phyloP scores from a whole-genome alignment of 2,888 invertebrate species.

The Orgyia antiqua region DNA sequence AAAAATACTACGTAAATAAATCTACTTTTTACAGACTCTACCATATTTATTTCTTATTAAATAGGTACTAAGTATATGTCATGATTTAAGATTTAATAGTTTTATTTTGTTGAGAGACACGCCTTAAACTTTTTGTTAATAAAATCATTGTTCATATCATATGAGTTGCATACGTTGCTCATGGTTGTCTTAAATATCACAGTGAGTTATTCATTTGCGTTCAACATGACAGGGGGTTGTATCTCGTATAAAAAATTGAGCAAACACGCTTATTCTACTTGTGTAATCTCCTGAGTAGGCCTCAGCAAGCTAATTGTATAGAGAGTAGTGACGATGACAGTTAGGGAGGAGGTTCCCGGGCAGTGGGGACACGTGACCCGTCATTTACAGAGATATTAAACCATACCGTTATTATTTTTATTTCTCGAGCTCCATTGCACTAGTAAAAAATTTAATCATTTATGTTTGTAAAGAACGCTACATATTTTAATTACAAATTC shows the following conservation, averaged over 20 bases:
- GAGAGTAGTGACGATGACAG: slow-evolving; percentile 72
- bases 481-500: slow-evolving; percentile 17
- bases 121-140: too few species aligned
- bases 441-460: too few species aligned
- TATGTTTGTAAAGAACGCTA: slow-evolving; percentile 18
- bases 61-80: too few species aligned
- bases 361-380: slow-evolving; percentile 71
- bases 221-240: slow-evolving; percentile 36
- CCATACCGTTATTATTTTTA: slow-evolving; percentile 75
- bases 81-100: too few species aligned
- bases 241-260: slow-evolving; percentile 38
- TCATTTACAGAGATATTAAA: slow-evolving; percentile 78
- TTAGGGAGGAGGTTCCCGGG: slow-evolving; percentile 28
- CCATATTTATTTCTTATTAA: too few species aligned
- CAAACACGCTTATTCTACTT: slow-evolving; percentile 53
- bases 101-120: too few species aligned
- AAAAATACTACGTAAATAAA: too few species aligned
- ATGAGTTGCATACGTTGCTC: too few species aligned
- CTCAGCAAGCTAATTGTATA: slow-evolving; percentile 74
- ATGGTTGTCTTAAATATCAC: slow-evolving; percentile 46
- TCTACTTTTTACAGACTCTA: too few species aligned
- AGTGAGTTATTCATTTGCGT: slow-evolving; percentile 32
- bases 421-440: slow-evolving; percentile 37
- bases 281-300: slow-evolving; percentile 73
- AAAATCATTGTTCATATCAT: too few species aligned